Conservation (phyloP, 2,113 vertebrate genomes). For the Muntiacus muntjak region DNA sequence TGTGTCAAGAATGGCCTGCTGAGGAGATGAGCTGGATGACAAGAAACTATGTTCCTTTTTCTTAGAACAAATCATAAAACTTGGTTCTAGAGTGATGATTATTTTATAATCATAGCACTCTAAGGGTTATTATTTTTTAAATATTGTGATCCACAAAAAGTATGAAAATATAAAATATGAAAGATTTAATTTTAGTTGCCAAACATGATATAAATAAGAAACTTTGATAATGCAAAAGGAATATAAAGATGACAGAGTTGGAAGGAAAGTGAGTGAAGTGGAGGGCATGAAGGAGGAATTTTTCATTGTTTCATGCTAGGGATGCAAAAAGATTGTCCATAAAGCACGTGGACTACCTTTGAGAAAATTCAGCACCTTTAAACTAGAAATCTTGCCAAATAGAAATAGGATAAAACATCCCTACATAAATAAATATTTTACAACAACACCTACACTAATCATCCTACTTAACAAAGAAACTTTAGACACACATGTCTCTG, state of each 20-base stretch:
- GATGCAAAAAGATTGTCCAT: neutral
- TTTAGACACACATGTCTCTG: neutral
- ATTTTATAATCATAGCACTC: neutral
- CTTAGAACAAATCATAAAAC: neutral
- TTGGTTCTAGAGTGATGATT: neutral
- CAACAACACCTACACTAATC: neutral
- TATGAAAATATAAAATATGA: neutral
- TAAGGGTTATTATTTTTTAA: neutral
- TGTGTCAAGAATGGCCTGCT: neutral
- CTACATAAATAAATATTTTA: neutral
- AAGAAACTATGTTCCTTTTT: neutral
- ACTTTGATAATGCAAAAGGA: neutral
- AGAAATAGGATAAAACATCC: neutral
- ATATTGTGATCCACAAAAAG: neutral
- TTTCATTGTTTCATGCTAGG: neutral
- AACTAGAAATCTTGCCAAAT: neutral
- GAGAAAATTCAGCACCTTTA: neutral
- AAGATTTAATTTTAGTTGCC: neutral
- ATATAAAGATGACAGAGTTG: neutral
- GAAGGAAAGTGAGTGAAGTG: neutral
- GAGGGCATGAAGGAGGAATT: neutral
- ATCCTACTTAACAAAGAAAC: neutral
- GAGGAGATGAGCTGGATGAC: neutral
- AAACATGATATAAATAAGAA: neutral
- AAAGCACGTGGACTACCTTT: neutral